Base-by-base conservation (phyloP, 2,797 vertebrate genomes). In the Squalus acanthias region DNA sequence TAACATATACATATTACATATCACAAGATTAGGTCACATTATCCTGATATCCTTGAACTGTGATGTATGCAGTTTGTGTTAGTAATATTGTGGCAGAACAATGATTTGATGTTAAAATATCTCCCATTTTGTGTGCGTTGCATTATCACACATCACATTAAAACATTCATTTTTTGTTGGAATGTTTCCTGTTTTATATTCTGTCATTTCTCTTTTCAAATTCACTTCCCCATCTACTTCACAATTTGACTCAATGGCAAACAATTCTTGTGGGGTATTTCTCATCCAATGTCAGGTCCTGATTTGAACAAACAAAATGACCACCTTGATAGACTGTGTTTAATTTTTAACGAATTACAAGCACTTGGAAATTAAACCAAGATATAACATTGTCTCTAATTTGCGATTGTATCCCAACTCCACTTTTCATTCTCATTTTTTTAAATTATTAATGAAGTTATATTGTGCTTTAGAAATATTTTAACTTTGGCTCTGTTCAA, bases 151-250 rank as follows among this genome's bases (percentile, higher is more conserved):
- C 7, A 24, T 69, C 10, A 39, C 91, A 46, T 46, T 93, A 69
- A 93, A 69, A 22, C n/a, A 69, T 63, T 26, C 20, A 9, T 93
- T 93, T 39, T 69, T 46, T 39, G 65, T 15, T 69, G 20, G n/a
- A 69, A 39, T 69, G 65, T 67, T 93, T 93, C 65, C 65, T 93
- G 65, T 93, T 93, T 46, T 24, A 69, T 17, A 93, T 46, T 46
- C 22, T 22, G 33, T 69, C n/a, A 93, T 93, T 93, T 93, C 89
- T 69, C 89, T 92, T 92, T 39, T 92, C 53, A 60, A 60, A 60
- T 57, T 60, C 33, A 91, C 33, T 60, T 63, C 29, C 20, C 17
- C 65, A 93, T 10, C 8, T 69, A 39, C 65, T 46, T 69, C 20
- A 69, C 91, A 39, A 46, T 69, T 24, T 46, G 65, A 67, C 63